These are phyloP conservation scores for Sisyra terminalis DNA, from an alignment of 2,888 invertebrate species.

Conservation along the genomic window DNA sequence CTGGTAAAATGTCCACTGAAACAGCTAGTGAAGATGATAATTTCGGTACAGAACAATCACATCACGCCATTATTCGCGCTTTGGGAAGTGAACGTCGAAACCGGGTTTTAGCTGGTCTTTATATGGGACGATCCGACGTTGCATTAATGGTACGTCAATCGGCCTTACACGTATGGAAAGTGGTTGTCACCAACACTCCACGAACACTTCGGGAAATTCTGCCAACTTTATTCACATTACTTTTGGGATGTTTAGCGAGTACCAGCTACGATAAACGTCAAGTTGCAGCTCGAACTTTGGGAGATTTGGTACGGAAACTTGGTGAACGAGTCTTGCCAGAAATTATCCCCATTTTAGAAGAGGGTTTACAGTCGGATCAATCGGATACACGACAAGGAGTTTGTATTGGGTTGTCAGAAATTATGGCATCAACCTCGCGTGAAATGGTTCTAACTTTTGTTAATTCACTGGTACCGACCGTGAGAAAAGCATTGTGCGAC, in stretches of 20 bases:
- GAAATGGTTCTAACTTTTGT: conserved; percentile 88
- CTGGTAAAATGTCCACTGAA: conserved; percentile 98
- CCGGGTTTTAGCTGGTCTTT: conserved; percentile 82
- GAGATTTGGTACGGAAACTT: conserved; percentile 90
- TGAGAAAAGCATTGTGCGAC: conserved; percentile 89
- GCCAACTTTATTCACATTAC: conserved; percentile 78
- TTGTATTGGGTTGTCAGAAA: conserved; percentile 94
- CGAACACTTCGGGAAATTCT: conserved; percentile 90
- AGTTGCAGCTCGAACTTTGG: conserved; percentile 90
- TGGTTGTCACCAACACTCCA: conserved; percentile 96
- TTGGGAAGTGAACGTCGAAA: conserved; percentile 83
- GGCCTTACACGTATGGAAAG: conserved; percentile 98
- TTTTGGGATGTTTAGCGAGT: conserved; percentile 89
- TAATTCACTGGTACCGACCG: conserved; percentile 79
- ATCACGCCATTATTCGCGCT: conserved; percentile 74
- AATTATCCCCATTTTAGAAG: conserved; percentile 93
- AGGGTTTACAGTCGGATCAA: conserved; percentile 78
- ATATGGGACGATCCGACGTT: conserved; percentile 95
- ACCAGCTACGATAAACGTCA: conserved; percentile 93
- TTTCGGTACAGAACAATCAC: conserved; percentile 94
- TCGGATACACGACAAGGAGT: conserved; percentile 96
- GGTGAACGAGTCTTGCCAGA: conserved; percentile 96
- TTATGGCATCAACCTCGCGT: conserved; percentile 88
- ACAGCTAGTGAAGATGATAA: conserved; percentile 98
- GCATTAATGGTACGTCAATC: conserved; percentile 94